phyloP scores from a whole-genome alignment of 2,888 invertebrate species.

The Augochlorella aurata region DNA sequence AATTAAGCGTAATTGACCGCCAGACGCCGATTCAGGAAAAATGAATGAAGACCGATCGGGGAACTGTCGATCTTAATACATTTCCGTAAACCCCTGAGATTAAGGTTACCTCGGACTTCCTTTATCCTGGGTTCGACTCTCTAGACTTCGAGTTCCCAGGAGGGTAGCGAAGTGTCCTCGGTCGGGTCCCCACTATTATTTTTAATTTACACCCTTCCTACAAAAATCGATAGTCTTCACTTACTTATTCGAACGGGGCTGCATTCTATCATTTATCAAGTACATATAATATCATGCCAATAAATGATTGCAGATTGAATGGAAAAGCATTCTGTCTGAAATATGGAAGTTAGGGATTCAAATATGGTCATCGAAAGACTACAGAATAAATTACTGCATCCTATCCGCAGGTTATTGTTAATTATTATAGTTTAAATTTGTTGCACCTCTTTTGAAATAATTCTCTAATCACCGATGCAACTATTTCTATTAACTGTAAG shows the following conservation, averaged over 20 bases:
- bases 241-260: neutral
- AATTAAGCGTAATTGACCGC: conserved; percentile 36
- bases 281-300: neutral
- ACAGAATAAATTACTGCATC: no score
- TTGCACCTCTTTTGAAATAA: neutral
- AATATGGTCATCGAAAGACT: no score
- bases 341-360: neutral
- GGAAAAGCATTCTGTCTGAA: neutral
- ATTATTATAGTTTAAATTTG: no score
- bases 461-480: neutral
- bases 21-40: conserved; percentile 29
- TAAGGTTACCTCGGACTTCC: conserved; percentile 30
- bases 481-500: neutral
- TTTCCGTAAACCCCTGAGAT: neutral
- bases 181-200: conserved; percentile 1
- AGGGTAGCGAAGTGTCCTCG: neutral
- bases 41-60: conserved; percentile 15
- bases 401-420: no score
- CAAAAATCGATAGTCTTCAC: neutral
- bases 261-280: neutral
- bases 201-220: neutral
- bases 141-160: conserved; percentile 13
- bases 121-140: conserved; percentile 19
- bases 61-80: conserved; percentile 6
- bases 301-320: neutral